Percentiles rank a stretch among this genome's conserved stretches.
These are phyloP conservation scores for Elysia chlorotica DNA, from an alignment of 1,140 invertebrate species.

Conservation along the genomic window DNA sequence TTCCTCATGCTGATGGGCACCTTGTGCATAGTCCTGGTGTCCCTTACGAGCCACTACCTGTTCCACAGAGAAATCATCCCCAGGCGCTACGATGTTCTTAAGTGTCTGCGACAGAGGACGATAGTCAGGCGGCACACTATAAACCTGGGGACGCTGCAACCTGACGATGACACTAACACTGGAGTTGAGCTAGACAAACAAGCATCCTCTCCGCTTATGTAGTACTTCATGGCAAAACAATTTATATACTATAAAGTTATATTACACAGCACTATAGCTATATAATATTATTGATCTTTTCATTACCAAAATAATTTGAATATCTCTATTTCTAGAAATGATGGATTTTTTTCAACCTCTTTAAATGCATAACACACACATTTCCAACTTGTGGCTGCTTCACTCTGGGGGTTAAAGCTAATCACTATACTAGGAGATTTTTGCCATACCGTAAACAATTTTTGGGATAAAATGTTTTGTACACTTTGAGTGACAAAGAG, in stretches of 20 bases:
- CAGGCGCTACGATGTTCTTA: constrained; percentile 22
- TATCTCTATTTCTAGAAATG: neutral
- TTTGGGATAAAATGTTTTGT: too few relatives aligned
- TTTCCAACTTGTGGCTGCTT: neutral
- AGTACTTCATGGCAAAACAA: neutral
- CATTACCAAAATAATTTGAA: neutral
- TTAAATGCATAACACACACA: too few relatives aligned
- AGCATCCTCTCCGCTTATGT: neutral
- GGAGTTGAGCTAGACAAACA: neutral
- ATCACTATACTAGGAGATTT: too few relatives aligned
- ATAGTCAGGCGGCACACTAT: neutral
- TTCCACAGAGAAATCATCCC: constrained; percentile 26
- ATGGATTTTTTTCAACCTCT: neutral
- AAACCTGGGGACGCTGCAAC: neutral
- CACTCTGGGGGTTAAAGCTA: too few relatives aligned
- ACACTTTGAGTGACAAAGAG: neutral
- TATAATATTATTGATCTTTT: neutral
- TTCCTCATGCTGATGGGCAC: constrained; percentile 39
- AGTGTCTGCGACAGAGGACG: constrained; percentile 13
- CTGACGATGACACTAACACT: constrained; percentile 64
- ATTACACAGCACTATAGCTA: constrained; percentile 71
- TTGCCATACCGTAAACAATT: too few relatives aligned
- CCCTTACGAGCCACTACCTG: constrained; percentile 31
- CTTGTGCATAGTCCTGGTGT: constrained; percentile 31
- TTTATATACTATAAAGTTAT: constrained; percentile 56